Base-by-base conservation (phyloP, 2,113 vertebrate species). In the Galeopterus variegatus region DNA sequence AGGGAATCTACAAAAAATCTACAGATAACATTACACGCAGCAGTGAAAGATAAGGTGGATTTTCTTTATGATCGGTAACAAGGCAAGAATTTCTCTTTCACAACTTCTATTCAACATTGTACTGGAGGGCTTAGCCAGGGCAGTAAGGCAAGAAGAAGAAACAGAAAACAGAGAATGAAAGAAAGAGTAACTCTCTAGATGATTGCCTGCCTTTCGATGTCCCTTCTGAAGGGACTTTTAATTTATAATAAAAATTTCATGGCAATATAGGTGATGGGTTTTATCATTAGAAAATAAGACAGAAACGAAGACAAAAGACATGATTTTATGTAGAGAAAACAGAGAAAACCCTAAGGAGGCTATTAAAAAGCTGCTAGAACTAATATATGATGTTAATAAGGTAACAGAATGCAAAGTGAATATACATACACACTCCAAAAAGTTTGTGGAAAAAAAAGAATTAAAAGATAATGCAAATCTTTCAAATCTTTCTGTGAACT, bases 271-370 rank as follows among this genome's bases (percentile, higher is more conserved):
- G 12, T 19, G 45, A 58, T 26, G 8, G 12, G 14, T 82, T 95
- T 82, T 6, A 81, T 41, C 41, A 62, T 48, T 81, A 36, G 54
- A 64, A 96, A 83, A 26, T 45, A 92, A 92, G 28, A 65, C 2
- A 82, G 50, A 82, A 97, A 75, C 75, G 28, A 89, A 94, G 23
- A 82, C 24, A 48, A 18, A 75, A 75, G 73, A 76, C 14, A 28
- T 9, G 58, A 24, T 14, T 80, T 7, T 24, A 8, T 77, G 10
- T 26, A 60, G 21, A 72, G 18, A 88, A 86, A 83, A 84, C 7
- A 60, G 21, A 72, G 18, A 88, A 86, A 83, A 84, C 7, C 6
- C 14, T 52, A 48, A 48, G 7, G 23, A 73, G 75, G 9, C 45
- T 36, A 67, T 62, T 80, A 60, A 81, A 94, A 77, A 36, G 45